phyloP scores from a whole-genome alignment of 2,888 invertebrate genomes.

The Lobophora halterata region DNA sequence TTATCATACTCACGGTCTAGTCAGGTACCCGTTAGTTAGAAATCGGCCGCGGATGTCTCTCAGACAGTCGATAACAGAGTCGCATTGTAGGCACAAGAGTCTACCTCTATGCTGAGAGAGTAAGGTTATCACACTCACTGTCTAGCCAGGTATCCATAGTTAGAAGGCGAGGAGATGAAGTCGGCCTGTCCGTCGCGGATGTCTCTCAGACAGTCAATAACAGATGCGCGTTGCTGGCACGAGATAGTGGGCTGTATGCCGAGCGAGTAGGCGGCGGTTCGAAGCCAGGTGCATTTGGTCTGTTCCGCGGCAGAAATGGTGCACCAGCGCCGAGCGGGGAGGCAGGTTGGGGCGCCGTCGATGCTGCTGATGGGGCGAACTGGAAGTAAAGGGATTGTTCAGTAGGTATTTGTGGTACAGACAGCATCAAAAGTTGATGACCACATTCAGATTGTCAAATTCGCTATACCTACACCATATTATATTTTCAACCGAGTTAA shows the following conservation, averaged over 20 bases:
- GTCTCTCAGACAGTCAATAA: conserved; percentile 78
- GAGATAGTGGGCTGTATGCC: conserved; percentile 82
- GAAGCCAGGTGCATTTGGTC: conserved; percentile 82
- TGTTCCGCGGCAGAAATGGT: conserved; percentile 75
- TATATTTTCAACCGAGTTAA: too few species aligned
- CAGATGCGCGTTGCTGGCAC: conserved; percentile 66
- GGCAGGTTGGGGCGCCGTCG: conserved; percentile 47
- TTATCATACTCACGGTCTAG: too few species aligned
- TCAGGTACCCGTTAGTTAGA: too few species aligned
- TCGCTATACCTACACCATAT: too few species aligned
- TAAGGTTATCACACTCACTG: conserved; percentile 69
- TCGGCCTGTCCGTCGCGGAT: conserved; percentile 76
- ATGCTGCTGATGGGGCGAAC: conserved; percentile 52
- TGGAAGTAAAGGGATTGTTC: too few species aligned
- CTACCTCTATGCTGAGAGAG: too few species aligned
- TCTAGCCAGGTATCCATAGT: conserved; percentile 83
- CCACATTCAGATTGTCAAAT: too few species aligned
- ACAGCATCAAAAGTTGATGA: too few species aligned
- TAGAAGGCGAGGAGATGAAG: conserved; percentile 81
- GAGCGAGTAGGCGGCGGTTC: conserved; percentile 73
- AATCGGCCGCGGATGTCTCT: too few species aligned
- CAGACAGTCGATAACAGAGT: too few species aligned
- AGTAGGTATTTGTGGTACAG: too few species aligned
- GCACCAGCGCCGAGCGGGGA: conserved; percentile 81
- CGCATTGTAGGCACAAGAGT: too few species aligned